These are phyloP conservation scores for Dryas iulia DNA, from an alignment of 1,140 invertebrate genomes.

Conservation along the genomic window DNA sequence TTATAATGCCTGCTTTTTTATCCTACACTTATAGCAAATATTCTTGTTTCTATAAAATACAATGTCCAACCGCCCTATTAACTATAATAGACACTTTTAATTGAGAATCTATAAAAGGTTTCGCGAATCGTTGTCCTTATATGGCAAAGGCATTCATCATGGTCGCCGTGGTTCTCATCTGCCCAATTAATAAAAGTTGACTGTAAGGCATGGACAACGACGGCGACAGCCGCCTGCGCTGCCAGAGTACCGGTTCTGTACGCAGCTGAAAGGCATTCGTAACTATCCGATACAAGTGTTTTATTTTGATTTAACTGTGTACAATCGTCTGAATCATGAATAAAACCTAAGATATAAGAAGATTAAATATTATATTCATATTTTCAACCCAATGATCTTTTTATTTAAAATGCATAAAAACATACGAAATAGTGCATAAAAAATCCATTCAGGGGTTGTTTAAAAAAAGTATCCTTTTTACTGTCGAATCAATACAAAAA, in stretches of 20 bases:
- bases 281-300: constrained; percentile 52
- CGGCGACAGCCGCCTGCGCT: constrained; percentile 53
- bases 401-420: background rate
- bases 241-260: constrained; percentile 60
- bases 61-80: constrained; percentile 70
- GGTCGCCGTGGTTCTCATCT: constrained; percentile 74
- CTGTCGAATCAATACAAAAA: constrained; percentile 26
- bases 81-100: constrained; percentile 79
- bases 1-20: constrained; percentile 77
- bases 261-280: constrained; percentile 64
- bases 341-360: background rate
- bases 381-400: background rate
- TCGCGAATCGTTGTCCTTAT: constrained; percentile 71
- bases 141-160: constrained; percentile 75
- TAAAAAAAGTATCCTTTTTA: constrained; percentile 9
- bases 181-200: constrained; percentile 80
- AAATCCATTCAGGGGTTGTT: background rate
- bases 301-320: constrained; percentile 64
- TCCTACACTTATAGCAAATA: constrained; percentile 76
- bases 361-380: background rate
- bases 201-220: constrained; percentile 68
- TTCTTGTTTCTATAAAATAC: constrained; percentile 72
- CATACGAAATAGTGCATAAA: background rate
- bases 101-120: constrained; percentile 80
- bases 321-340: background rate